A percentile compares a stretch with the other conserved stretches of the same genome.
These are phyloP conservation scores for Bimastos eiseni DNA, from an alignment of 2,888 invertebrate species.

Conservation along the genomic window DNA sequence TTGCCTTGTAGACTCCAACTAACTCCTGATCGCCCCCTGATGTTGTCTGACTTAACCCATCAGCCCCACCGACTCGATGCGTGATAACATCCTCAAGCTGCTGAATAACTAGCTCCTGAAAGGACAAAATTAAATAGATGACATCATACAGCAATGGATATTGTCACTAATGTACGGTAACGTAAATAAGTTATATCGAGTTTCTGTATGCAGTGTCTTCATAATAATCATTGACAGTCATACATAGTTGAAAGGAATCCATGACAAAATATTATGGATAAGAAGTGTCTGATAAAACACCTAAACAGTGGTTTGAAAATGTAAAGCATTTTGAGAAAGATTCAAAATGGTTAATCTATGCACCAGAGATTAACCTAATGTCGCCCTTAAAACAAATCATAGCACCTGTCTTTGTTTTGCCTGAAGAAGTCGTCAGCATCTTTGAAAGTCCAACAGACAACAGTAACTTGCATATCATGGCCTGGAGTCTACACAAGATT, in stretches of 20 bases:
- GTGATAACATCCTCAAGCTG: conserved; percentile 59
- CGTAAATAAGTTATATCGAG: neutral
- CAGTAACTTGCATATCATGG: too few species aligned
- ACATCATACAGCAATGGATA: neutral
- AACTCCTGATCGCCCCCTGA: conserved; percentile 25
- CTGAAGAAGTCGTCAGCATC: too few species aligned
- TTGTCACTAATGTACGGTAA: neutral
- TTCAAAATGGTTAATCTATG: too few species aligned
- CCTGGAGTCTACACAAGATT: too few species aligned
- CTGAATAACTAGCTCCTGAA: conserved; percentile 59
- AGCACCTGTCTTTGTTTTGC: too few species aligned
- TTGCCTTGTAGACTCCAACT: conserved; percentile 47
- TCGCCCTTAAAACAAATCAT: too few species aligned
- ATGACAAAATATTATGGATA: neutral
- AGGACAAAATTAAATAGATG: neutral
- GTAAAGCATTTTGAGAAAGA: too few species aligned
- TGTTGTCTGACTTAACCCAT: neutral
- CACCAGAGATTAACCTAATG: too few species aligned
- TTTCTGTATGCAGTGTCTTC: neutral
- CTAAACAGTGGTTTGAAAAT: too few species aligned
- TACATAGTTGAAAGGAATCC: neutral
- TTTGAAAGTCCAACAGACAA: too few species aligned
- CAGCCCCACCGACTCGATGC: conserved; percentile 32
- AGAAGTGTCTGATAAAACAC: too few species aligned
- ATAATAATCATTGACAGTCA: neutral